phyloP scores from a whole-genome alignment of 2,797 vertebrate species.

The Trachurus trachurus region DNA sequence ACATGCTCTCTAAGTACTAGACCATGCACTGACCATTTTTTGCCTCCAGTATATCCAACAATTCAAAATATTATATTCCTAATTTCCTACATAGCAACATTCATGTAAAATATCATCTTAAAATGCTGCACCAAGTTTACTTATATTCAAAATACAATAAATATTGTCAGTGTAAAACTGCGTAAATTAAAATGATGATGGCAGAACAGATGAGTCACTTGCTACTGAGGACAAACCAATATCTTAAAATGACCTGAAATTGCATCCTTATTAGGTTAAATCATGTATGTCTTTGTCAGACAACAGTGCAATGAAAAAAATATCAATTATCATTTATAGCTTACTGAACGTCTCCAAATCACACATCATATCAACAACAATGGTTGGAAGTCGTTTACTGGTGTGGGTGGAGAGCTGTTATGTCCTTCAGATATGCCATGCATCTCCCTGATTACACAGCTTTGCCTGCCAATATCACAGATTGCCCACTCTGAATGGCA shows the following conservation, averaged over 20 bases:
- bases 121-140: no score
- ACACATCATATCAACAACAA: constrained; percentile 30
- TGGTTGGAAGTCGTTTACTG: constrained; percentile 14
- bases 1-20: no score
- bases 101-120: no score
- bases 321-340: constrained; percentile 17
- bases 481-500: constrained; percentile 6
- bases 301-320: constrained; percentile 41
- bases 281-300: constrained; percentile 31
- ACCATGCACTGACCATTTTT: no score
- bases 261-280: constrained; percentile 16
- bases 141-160: neutral
- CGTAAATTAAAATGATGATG: neutral
- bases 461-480: constrained; percentile 11
- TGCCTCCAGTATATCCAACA: no score
- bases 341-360: constrained; percentile 13
- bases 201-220: neutral
- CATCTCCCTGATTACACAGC: constrained; percentile 14
- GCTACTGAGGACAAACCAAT: neutral
- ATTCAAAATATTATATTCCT: no score
- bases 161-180: neutral
- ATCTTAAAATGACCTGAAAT: constrained; percentile 31
- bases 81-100: no score
- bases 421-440: neutral
- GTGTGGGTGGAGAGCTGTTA: constrained; percentile 24